Conservation (phyloP, 2,797 vertebrate species). For the Nothura maculosa region DNA sequence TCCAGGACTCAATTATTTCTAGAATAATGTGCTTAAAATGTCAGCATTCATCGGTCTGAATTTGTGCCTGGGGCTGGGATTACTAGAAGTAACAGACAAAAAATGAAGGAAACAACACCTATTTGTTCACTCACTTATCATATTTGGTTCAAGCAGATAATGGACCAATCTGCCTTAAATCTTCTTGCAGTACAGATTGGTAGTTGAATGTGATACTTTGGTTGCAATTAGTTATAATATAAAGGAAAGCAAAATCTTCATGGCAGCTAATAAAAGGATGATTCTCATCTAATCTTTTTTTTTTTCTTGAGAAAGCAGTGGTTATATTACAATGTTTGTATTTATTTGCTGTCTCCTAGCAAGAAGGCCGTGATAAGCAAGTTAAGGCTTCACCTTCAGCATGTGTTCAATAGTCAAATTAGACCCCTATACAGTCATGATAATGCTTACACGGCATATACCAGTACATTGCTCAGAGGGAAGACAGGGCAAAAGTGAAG, state of each 20-base stretch:
- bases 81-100: not conserved
- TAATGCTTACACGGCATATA: no score
- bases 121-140: not conserved
- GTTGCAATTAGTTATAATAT: not conserved
- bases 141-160: not conserved
- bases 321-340: not conserved
- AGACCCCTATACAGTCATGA: not conserved
- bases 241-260: not conserved
- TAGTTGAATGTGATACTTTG: not conserved
- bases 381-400: not conserved
- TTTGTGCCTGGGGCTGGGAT: not conserved
- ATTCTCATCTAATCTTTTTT: not conserved
- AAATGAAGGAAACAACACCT: not conserved
- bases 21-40: slow-evolving; percentile 46
- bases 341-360: not conserved
- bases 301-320: not conserved
- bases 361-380: not conserved
- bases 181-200: not conserved
- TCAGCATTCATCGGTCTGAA: not conserved
- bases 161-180: rapidly evolving
- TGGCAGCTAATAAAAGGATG: not conserved
- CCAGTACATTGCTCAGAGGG: not conserved
- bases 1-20: slow-evolving; percentile 81
- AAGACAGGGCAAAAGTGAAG: not conserved
- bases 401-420: not conserved